Conservation (phyloP, 2,113 vertebrate species). For the Python bivittatus region DNA sequence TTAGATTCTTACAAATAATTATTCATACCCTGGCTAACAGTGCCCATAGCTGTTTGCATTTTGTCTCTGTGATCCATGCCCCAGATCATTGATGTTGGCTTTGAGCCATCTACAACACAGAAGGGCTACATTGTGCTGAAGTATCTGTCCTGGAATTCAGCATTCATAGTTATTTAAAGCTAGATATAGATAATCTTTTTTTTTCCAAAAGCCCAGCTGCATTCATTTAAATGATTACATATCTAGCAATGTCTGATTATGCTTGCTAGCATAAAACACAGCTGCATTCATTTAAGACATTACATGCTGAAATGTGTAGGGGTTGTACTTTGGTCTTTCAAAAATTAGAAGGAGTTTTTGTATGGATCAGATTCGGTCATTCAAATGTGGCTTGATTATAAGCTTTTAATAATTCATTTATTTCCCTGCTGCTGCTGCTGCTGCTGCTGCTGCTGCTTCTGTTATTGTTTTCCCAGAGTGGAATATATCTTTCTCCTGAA, state of each 20-base stretch:
- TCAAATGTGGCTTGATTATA: neutral
- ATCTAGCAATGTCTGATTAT: slow-evolving; percentile 1
- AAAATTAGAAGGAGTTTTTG: slow-evolving; percentile 26
- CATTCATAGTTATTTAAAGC: slow-evolving; percentile 31
- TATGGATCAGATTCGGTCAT: neutral
- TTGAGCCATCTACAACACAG: neutral
- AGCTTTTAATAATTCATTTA: neutral
- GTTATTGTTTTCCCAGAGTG: neutral
- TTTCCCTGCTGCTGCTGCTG: neutral
- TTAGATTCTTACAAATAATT: neutral
- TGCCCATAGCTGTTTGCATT: neutral
- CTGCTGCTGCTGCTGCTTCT: neutral
- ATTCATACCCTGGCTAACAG: neutral
- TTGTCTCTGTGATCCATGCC: slow-evolving; percentile 3
- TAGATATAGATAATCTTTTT: neutral
- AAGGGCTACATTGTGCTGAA: neutral
- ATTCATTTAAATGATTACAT: slow-evolving; percentile 20
- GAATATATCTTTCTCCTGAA: neutral
- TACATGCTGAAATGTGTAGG: neutral
- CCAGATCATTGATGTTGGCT: neutral
- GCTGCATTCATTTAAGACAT: slow-evolving; percentile 25
- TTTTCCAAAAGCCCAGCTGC: neutral
- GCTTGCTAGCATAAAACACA: neutral
- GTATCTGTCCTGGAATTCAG: slow-evolving; percentile 22
- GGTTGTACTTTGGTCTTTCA: neutral